These are phyloP conservation scores for Mesitornis unicolor DNA, from an alignment of 2,113 vertebrate species.

Conservation along the genomic window DNA sequence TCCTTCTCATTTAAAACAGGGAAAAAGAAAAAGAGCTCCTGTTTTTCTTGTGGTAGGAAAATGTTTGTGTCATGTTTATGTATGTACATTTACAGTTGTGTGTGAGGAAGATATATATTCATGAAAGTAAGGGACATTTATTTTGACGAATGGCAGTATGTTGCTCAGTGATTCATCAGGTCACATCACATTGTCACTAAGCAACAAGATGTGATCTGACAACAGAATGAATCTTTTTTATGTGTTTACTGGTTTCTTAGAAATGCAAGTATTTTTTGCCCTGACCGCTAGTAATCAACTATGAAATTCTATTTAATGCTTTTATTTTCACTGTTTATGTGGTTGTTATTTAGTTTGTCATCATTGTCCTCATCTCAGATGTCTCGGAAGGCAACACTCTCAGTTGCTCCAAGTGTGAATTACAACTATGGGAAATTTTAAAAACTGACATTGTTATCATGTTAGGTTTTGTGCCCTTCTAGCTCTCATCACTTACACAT, in stretches of 20 bases:
- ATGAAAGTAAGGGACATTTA: not conserved
- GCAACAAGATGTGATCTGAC: conserved; percentile 57
- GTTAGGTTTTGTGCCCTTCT: not conserved
- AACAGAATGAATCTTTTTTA: not conserved
- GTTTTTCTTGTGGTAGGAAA: not conserved
- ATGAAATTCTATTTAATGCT: not conserved
- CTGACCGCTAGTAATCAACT: not conserved
- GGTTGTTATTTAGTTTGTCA: not conserved
- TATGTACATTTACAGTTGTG: not conserved
- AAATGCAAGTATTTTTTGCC: conserved; percentile 24
- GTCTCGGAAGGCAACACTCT: not conserved
- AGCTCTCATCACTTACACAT: not conserved
- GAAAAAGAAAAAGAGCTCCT: not conserved
- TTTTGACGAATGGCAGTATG: conserved; percentile 17
- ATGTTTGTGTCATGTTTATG: not conserved
- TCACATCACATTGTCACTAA: conserved; percentile 32
- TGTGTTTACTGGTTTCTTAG: not conserved
- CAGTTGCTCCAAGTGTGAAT: not conserved
- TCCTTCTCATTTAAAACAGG: not conserved
- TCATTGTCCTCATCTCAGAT: not conserved
- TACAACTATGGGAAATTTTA: conserved; percentile 5
- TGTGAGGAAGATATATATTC: not conserved
- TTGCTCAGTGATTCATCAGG: conserved; percentile 53
- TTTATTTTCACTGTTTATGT: not conserved
- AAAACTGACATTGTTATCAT: not conserved